Evolutionary conservation across 2,797 vertebrate genomes (phyloP).

Genomic region (Lepilemur ruficaudatus): DNA sequence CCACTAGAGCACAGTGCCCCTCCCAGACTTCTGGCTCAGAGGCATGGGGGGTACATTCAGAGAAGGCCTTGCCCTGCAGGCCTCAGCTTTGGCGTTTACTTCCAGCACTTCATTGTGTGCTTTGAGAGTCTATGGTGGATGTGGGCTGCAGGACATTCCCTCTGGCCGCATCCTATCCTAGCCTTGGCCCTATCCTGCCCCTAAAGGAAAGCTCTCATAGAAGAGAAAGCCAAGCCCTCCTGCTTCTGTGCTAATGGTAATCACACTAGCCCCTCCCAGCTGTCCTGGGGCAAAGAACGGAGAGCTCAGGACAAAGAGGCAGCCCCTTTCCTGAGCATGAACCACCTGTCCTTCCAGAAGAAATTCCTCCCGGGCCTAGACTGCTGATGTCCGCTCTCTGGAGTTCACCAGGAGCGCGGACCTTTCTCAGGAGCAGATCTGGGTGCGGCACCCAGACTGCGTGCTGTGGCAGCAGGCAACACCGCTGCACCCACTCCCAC

Average conservation of each 20-base stretch:
- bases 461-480: too few relatives aligned
- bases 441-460: fast-evolving
- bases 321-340: neutral
- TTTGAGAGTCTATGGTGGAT: neutral
- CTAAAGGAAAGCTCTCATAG: neutral
- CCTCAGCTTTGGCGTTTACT: neutral
- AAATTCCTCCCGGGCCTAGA: neutral
- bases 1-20: fast-evolving
- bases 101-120: neutral
- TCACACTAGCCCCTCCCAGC: neutral
- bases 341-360: neutral
- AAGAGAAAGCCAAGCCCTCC: neutral
- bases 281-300: neutral
- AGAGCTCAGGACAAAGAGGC: neutral
- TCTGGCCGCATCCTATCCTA: neutral
- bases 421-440: neutral
- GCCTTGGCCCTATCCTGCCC: too few relatives aligned
- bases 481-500: fast-evolving
- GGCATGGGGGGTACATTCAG: fast-evolving
- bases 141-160: neutral
- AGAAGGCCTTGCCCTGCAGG: neutral
- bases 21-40: neutral
- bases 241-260: neutral
- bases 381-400: neutral
- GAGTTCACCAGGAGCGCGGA: neutral